phyloP scores from a whole-genome alignment of 1,140 invertebrate species.

The Drosophila nigrodunni region DNA sequence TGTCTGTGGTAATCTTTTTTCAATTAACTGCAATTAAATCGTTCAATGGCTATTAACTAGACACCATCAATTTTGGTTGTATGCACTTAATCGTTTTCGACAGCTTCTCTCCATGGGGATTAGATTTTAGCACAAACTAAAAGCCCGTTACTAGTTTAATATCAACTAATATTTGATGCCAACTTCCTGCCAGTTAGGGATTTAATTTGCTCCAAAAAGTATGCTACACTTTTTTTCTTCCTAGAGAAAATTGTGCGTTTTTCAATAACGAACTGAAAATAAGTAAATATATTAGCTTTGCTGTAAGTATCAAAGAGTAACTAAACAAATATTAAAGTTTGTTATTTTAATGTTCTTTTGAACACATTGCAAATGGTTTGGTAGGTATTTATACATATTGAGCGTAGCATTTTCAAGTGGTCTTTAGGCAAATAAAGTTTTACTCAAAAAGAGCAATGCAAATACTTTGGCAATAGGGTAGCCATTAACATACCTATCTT shows the following conservation, averaged over 20 bases:
- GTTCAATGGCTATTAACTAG: constrained; percentile 11
- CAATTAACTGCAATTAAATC: constrained; percentile 18
- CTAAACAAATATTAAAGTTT: too few species aligned
- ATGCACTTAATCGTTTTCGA: neutral
- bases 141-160: too few species aligned
- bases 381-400: too few species aligned
- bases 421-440: constrained; percentile 15
- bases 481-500: constrained; percentile 22
- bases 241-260: too few species aligned
- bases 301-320: too few species aligned
- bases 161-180: too few species aligned
- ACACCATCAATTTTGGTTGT: neutral
- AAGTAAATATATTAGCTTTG: too few species aligned
- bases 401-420: too few species aligned
- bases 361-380: too few species aligned
- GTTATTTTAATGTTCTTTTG: neutral
- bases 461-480: constrained; percentile 28
- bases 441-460: constrained; percentile 18
- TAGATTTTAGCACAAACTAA: neutral
- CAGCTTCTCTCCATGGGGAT: neutral
- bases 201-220: constrained; percentile 4
- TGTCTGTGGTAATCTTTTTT: constrained; percentile 13
- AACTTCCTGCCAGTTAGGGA: neutral
- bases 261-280: too few species aligned
- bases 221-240: neutral